Evolutionary conservation across 2,797 vertebrate genomes (phyloP).

Genomic region (Pempheris klunzingeri): DNA sequence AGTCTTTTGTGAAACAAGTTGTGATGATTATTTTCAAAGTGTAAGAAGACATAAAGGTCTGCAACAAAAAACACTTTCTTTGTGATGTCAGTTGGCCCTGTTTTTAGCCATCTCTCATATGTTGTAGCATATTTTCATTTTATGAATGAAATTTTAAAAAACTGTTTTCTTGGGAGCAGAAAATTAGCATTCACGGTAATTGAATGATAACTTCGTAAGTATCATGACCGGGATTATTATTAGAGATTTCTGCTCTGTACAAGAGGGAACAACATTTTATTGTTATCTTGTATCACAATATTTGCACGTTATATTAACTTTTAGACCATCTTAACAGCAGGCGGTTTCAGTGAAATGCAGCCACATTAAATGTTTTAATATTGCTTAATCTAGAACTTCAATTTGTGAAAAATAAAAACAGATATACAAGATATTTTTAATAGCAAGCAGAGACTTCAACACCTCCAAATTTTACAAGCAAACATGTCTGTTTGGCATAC

Average conservation of each 20-base stretch:
- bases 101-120: background rate
- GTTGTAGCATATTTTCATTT: background rate
- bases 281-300: background rate
- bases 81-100: background rate
- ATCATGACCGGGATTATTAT: background rate
- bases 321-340: background rate
- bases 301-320: background rate
- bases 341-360: background rate
- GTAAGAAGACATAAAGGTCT: constrained; percentile 8
- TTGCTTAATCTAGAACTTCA: constrained; percentile 7
- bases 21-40: constrained; percentile 10
- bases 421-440: constrained; percentile 32
- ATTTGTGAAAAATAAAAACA: constrained; percentile 27
- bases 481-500: constrained; percentile 39
- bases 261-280: background rate
- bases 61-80: constrained; percentile 10
- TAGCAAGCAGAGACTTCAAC: constrained; percentile 23
- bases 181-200: background rate
- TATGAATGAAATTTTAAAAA: background rate
- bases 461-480: constrained; percentile 26
- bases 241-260: background rate
- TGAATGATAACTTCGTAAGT: background rate
- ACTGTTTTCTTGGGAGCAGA: background rate
- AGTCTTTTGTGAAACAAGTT: constrained; percentile 18
- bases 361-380: background rate